Percentiles rank a stretch among this genome's conserved stretches.
Evolutionary conservation across 1,140 invertebrate species (phyloP).

Genomic region (Luehdorfia chinensis): DNA sequence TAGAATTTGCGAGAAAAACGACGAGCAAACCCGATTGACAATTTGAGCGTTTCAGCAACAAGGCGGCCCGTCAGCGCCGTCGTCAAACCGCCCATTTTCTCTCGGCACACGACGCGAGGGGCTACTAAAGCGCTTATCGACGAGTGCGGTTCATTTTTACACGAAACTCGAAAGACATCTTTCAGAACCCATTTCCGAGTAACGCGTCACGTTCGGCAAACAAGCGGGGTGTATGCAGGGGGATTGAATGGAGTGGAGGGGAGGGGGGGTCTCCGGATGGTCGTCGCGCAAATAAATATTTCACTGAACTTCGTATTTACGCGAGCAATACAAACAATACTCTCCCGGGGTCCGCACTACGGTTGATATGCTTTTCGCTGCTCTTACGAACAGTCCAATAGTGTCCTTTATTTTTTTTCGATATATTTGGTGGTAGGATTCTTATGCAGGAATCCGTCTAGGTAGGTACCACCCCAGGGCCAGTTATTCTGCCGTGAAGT

Average conservation of each 20-base stretch:
- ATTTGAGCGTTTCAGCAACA: no score
- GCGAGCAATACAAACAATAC: constrained; percentile 19
- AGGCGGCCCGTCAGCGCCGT: no score
- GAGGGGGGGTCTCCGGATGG: constrained; percentile 24
- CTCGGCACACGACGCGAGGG: no score
- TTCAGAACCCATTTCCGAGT: constrained; percentile 35
- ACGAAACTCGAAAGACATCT: constrained; percentile 22
- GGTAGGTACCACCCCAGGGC: no score
- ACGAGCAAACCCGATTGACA: no score
- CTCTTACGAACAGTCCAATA: not conserved
- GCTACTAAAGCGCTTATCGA: no score
- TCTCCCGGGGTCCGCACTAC: constrained; percentile 7
- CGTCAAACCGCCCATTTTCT: no score
- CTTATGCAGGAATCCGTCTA: no score
- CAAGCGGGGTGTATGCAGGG: constrained; percentile 10
- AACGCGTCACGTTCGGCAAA: constrained; percentile 44
- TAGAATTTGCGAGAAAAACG: no score
- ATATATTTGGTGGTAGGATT: no score
- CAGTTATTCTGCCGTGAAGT: no score
- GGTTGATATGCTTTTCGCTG: not conserved
- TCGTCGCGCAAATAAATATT: constrained; percentile 47
- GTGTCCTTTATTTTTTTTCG: no score
- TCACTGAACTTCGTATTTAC: constrained; percentile 33
- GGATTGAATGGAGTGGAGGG: not conserved
- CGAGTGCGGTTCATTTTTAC: constrained; percentile 2